Base-by-base conservation (phyloP, 2,797 vertebrate species). In the Eulemur albifrons region DNA sequence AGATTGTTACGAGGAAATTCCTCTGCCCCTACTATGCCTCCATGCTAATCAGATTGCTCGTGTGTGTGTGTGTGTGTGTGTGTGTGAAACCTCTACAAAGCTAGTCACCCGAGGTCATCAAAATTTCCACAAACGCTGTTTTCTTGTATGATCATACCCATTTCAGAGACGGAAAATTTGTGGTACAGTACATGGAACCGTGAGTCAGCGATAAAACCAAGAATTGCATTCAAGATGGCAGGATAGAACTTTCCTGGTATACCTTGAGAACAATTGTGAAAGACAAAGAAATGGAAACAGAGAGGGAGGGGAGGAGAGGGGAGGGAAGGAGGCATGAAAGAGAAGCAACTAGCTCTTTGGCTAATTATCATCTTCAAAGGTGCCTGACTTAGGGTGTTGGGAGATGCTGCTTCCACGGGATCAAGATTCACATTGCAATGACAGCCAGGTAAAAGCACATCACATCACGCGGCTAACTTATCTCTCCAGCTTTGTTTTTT, bases 1-100 rank as follows among this genome's bases (percentile, higher is more conserved):
- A 27, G 67, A 54, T 11, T 35, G 59, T 94, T 94, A 79, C 75
- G 59, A 77, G 80, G 38, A 94, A 90, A 85, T 95, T 70, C 89
- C 20, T 5, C 67, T 12, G 20, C 21, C 50, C 18, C 59, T 18
- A 40, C 67, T 81, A 50, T 84, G 52, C 83, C 84, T 43, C 27
- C 30, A 95, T 70, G 82, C 67, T 79, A 63, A 92, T 92, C 90
- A 79, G 90, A 76, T 40, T 27, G 48, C 14, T 10, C n/a, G 2
- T 23, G 25, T 59, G 35, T 52, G 27, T 48, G 54, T 63, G 23
- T 85, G 63, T 81, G 54, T 76, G 65, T 70, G 59, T 69, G 63
- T 63, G 32, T 82, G 75, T 50, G 30, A 38, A 73, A 94, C n/a
- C 12, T 69, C 57, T 96, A 76, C 32, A 92, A 54, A 88, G 79